Conservation (phyloP, 2,113 vertebrate species). For the Macrotus californicus region DNA sequence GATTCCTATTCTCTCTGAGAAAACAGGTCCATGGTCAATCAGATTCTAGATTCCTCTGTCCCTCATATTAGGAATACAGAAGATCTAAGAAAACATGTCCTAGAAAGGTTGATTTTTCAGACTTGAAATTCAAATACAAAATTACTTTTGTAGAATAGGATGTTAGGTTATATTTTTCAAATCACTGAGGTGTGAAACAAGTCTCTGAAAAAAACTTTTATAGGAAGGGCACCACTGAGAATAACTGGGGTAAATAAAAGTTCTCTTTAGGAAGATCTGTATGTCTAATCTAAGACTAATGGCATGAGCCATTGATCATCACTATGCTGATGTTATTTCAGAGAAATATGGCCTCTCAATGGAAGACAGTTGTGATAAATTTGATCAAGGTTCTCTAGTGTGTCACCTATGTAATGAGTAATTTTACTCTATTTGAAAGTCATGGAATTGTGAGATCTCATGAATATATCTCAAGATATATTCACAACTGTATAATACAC, state of each 20-base stretch:
- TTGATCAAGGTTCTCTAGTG: not conserved
- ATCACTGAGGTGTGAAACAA: not conserved
- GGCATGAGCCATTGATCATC: not conserved
- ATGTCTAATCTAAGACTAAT: not conserved
- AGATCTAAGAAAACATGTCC: not conserved
- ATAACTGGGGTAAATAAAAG: not conserved
- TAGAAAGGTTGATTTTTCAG: not conserved
- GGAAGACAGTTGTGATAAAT: not conserved
- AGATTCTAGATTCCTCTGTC: not conserved
- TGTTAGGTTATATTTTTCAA: not conserved
- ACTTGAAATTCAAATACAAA: slow-evolving; percentile 35
- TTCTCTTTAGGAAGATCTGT: not conserved
- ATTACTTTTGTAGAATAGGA: not conserved
- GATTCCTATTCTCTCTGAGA: not conserved
- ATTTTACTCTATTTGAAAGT: not conserved
- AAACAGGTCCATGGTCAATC: not conserved
- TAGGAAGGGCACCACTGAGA: not conserved
- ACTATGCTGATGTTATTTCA: not conserved
- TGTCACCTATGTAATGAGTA: not conserved
- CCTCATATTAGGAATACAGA: not conserved
- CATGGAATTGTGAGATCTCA: not conserved
- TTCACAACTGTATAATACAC: not conserved
- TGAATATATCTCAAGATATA: not conserved
- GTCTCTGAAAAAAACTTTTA: not conserved
- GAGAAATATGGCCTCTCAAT: not conserved